These are phyloP conservation scores for Hypotaenidia okinawae DNA, from an alignment of 2,797 vertebrate species.

Conservation along the genomic window DNA sequence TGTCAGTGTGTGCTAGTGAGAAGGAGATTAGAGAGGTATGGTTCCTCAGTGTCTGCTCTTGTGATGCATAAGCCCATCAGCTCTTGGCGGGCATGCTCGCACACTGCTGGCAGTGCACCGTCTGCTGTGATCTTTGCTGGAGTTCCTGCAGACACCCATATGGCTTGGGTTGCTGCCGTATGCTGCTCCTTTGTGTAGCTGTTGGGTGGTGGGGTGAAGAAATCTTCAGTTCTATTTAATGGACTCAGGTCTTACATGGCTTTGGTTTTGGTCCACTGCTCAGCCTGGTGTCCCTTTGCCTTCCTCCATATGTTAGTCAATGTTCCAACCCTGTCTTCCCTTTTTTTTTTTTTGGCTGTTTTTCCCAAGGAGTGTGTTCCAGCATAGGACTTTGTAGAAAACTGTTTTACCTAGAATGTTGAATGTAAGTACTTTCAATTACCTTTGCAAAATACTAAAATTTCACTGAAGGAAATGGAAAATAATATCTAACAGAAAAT, in stretches of 20 bases:
- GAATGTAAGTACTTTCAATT: background rate
- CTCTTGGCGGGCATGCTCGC: rapidly evolving
- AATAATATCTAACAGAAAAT: background rate
- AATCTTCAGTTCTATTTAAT: background rate
- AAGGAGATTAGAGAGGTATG: background rate
- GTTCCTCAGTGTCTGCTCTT: background rate
- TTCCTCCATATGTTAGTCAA: rapidly evolving
- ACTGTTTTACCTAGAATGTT: background rate
- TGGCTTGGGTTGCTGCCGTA: background rate
- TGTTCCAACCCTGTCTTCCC: background rate
- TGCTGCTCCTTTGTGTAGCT: background rate
- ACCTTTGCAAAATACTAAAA: background rate
- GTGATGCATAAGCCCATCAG: background rate
- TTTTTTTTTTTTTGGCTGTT: background rate
- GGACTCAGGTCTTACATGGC: background rate
- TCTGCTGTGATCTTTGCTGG: constrained; percentile 4
- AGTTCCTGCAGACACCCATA: background rate
- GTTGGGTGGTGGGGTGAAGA: background rate
- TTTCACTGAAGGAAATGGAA: background rate
- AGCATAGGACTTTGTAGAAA: background rate
- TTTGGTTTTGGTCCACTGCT: background rate
- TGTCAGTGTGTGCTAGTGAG: background rate
- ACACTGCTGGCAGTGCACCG: rapidly evolving
- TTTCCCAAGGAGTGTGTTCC: background rate
- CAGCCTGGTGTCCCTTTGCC: background rate